Percentiles rank a stretch among this genome's conserved stretches.
phyloP scores from a whole-genome alignment of 30 jellyfish, hydroid and myxozoan species.

The Cassiopea xamachana region DNA sequence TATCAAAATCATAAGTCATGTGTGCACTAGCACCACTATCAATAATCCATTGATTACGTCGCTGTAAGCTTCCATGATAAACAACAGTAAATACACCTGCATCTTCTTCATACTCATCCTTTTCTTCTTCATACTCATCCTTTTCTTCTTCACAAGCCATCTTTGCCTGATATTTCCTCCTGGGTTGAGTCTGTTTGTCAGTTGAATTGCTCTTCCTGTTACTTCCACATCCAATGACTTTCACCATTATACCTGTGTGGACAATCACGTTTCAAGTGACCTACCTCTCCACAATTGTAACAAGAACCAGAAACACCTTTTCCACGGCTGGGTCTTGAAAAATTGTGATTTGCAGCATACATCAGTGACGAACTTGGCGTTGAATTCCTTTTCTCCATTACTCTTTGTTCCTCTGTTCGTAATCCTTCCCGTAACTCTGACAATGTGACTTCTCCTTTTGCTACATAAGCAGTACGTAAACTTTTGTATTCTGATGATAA shows the following conservation, averaged over 20 bases:
- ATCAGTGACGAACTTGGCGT: not conserved
- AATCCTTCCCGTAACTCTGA: not conserved
- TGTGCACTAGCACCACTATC: conserved; percentile 66
- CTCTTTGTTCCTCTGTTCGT: not conserved
- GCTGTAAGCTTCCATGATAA: conserved; percentile 2
- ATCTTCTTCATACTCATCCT: not conserved
- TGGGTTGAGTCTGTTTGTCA: not conserved
- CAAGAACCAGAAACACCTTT: not conserved
- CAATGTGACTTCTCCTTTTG: not conserved
- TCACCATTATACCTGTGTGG: not conserved
- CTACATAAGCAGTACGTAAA: not conserved
- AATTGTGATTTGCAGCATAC: not conserved
- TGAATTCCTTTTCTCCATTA: not conserved
- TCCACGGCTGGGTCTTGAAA: not conserved
- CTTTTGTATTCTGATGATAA: not conserved
- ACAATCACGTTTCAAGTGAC: conserved; percentile 11
- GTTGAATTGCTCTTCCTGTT: not conserved
- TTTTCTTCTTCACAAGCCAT: not conserved
- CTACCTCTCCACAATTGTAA: conserved; percentile 18
- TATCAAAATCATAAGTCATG: conserved; percentile 42
- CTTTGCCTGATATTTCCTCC: not conserved
- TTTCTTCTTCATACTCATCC: not conserved
- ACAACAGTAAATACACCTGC: not conserved
- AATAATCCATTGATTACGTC: conserved; percentile 23
- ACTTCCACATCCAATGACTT: not conserved